Evolutionary conservation across 2,888 invertebrate species (phyloP).

Genomic region (Stenichneumon culpator): DNA sequence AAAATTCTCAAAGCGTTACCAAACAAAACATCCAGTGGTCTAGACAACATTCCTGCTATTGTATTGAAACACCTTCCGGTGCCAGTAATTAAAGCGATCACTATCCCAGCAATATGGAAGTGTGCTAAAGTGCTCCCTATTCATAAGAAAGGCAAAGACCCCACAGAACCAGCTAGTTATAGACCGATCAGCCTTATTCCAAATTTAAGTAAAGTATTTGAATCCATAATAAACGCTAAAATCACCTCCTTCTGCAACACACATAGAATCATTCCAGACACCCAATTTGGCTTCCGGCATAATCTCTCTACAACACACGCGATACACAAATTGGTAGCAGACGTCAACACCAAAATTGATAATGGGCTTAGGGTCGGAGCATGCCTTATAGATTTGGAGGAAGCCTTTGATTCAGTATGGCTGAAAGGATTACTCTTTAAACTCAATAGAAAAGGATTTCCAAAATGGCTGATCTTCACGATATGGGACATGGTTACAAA

Average conservation of each 20-base stretch:
- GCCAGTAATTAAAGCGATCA: neutral
- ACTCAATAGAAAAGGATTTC: too few relatives aligned
- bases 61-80: neutral
- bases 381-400: too few relatives aligned
- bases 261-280: conserved; percentile 29
- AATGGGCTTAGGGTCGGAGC: too few relatives aligned
- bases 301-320: too few relatives aligned
- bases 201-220: conserved; percentile 33
- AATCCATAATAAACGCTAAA: neutral
- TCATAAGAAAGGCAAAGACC: neutral
- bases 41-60: neutral
- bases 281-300: conserved; percentile 32
- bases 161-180: neutral
- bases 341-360: too few relatives aligned
- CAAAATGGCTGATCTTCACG: too few relatives aligned
- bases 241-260: neutral
- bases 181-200: conserved; percentile 20
- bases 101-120: neutral
- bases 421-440: too few relatives aligned
- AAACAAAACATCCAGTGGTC: neutral
- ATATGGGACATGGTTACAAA: too few relatives aligned
- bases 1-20: neutral
- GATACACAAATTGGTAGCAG: too few relatives aligned
- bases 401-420: too few relatives aligned
- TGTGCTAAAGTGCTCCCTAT: neutral